A percentile compares a stretch with the other conserved stretches of the same genome.
These are phyloP conservation scores for Mesoclemmys tuberculata DNA, from an alignment of 2,113 vertebrate genomes.

Conservation along the genomic window DNA sequence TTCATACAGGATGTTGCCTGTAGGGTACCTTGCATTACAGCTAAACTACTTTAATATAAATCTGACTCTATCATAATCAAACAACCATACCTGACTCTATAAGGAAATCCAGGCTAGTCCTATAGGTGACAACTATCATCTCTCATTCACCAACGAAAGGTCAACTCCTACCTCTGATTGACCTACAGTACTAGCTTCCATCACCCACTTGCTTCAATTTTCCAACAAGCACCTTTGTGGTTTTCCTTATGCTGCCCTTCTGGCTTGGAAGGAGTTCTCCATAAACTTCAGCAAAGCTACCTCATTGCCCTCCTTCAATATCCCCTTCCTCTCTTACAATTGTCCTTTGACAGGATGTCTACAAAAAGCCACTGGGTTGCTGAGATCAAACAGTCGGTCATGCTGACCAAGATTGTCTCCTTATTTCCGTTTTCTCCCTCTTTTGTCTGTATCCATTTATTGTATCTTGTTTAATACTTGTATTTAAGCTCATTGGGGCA, in stretches of 20 bases:
- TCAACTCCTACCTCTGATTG: not conserved
- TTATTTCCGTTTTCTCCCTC: not conserved
- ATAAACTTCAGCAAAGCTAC: no score
- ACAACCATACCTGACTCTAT: no score
- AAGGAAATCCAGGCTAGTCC: no score
- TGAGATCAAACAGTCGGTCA: not conserved
- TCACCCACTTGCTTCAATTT: not conserved
- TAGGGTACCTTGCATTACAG: no score
- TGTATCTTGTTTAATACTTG: not conserved
- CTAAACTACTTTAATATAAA: no score
- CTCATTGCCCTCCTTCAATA: no score
- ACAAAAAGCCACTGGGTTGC: not conserved
- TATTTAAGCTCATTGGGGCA: not conserved
- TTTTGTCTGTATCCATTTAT: not conserved
- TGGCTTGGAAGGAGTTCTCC: not conserved
- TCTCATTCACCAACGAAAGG: not conserved
- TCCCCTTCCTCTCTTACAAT: no score
- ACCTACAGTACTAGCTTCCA: not conserved
- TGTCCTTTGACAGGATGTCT: not conserved
- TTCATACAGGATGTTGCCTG: no score
- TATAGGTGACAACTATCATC: no score
- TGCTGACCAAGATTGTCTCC: not conserved
- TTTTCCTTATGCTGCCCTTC: not conserved
- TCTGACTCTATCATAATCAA: no score
- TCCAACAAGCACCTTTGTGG: not conserved